A percentile compares a stretch with the other conserved stretches of the same genome.
phyloP scores from a whole-genome alignment of 2,113 vertebrate species.

The Glaucidium brasilianum region DNA sequence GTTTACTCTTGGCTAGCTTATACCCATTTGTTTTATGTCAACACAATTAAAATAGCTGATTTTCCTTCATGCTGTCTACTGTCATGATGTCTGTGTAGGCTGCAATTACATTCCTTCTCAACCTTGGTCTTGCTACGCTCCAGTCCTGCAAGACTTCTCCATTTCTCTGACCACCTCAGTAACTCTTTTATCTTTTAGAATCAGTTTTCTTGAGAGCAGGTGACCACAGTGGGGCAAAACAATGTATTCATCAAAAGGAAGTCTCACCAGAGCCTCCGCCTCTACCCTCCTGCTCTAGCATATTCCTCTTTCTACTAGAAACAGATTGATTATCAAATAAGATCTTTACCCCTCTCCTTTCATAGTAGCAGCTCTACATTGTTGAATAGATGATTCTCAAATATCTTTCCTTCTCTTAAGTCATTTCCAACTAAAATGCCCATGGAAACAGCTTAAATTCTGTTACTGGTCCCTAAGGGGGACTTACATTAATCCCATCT shows the following conservation, averaged over 20 bases:
- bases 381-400: background rate
- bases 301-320: background rate
- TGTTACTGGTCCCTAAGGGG: background rate
- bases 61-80: background rate
- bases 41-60: background rate
- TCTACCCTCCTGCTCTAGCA: background rate
- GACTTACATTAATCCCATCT: background rate
- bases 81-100: background rate
- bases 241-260: background rate
- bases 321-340: background rate
- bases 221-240: background rate
- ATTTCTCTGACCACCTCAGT: background rate
- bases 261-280: background rate
- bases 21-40: background rate
- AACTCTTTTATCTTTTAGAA: background rate
- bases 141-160: background rate
- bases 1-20: background rate
- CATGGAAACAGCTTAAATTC: background rate
- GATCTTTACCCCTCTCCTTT: fast-evolving
- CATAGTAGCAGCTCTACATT: background rate
- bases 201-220: background rate
- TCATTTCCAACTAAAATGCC: background rate
- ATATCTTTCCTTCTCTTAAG: background rate
- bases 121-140: background rate
- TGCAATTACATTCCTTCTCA: background rate